These are phyloP conservation scores for Gymnothorax reevesii DNA, from an alignment of 2,797 vertebrate genomes.

Conservation along the genomic window DNA sequence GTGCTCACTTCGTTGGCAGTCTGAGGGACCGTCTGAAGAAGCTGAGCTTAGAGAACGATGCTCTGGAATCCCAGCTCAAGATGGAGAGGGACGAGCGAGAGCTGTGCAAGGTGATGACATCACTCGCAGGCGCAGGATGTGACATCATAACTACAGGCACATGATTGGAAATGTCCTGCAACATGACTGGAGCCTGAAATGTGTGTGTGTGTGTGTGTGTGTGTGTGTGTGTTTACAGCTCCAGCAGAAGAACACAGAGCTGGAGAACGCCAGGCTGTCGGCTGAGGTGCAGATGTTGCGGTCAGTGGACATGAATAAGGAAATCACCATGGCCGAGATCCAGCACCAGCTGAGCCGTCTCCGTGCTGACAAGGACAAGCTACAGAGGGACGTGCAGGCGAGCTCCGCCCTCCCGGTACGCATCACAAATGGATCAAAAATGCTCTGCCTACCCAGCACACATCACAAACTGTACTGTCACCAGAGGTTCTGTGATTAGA, in stretches of 20 bases:
- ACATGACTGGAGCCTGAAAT: neutral
- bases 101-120: conserved; percentile 84
- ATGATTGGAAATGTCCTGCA: neutral
- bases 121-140: neutral
- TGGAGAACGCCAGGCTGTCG: conserved; percentile 93
- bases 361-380: conserved; percentile 81
- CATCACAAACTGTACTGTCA: neutral
- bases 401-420: conserved; percentile 65
- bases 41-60: conserved; percentile 81
- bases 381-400: conserved; percentile 78
- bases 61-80: conserved; percentile 87
- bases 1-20: conserved; percentile 54
- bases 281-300: conserved; percentile 95
- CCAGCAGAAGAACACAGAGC: conserved; percentile 93
- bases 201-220: neutral
- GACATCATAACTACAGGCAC: neutral
- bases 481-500: too few species aligned
- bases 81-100: conserved; percentile 94
- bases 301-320: conserved; percentile 90
- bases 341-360: conserved; percentile 90
- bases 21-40: conserved; percentile 90
- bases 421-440: too few species aligned
- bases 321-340: conserved; percentile 88
- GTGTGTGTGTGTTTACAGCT: conserved; percentile 65
- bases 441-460: neutral